phyloP scores from a whole-genome alignment of 2,888 invertebrate genomes.

The Drosophila austrosaltans region DNA sequence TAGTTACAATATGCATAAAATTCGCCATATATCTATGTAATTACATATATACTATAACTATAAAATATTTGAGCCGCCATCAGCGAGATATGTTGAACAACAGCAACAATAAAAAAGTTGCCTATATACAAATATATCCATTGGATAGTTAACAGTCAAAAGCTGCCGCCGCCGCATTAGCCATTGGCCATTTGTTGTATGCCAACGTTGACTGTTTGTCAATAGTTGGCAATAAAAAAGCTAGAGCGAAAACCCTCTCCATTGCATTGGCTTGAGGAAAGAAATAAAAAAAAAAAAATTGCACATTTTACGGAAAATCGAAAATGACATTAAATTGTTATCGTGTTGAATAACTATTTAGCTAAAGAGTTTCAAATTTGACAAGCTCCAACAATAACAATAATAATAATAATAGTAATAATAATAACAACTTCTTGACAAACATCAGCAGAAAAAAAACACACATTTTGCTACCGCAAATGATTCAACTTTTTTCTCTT shows the following conservation, averaged over 20 bases:
- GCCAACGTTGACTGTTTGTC: constrained; percentile 10
- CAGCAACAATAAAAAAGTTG: constrained; percentile 5
- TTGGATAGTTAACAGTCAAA: constrained; percentile 21
- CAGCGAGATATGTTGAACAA: constrained; percentile 41
- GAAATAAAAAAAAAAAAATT: constrained; percentile 31
- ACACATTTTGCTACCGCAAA: background rate
- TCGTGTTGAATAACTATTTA: constrained; percentile 20
- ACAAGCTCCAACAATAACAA: background rate
- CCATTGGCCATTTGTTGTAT: constrained; percentile 20
- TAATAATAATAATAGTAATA: constrained; percentile 4
- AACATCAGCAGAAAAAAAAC: background rate
- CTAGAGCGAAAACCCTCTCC: constrained; percentile 4
- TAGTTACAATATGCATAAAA: constrained; percentile 30
- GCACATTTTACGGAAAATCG: constrained; percentile 54
- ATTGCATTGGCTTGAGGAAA: background rate
- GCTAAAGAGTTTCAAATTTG: constrained; percentile 30
- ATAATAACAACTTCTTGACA: background rate
- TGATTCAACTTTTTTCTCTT: background rate
- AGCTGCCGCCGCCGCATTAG: constrained; percentile 6
- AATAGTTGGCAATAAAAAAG: constrained; percentile 11
- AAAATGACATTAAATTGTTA: constrained; percentile 21
- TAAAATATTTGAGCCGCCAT: constrained; percentile 47
- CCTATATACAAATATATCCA: constrained; percentile 1
- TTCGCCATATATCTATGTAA: constrained; percentile 4
- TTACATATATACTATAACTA: constrained; percentile 31